Percentiles rank a stretch among this genome's conserved stretches.
phyloP scores from a whole-genome alignment of 1,140 invertebrate species.

The Zaprionus ghesquierei region DNA sequence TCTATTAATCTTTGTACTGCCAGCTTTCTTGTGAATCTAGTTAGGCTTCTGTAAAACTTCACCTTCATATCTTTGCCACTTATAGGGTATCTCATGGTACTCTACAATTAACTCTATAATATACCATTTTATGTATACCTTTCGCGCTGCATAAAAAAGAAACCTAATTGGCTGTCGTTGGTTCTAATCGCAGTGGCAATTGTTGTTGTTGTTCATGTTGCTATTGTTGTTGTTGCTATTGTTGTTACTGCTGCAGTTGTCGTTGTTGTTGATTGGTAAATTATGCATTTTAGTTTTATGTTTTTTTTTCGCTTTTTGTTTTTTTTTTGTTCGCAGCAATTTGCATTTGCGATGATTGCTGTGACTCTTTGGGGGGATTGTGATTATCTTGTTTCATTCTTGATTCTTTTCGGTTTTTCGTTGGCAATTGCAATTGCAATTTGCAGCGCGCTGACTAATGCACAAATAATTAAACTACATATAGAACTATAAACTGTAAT shows the following conservation, averaged over 20 bases:
- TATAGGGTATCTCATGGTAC: background rate
- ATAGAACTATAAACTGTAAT: constrained; percentile 19
- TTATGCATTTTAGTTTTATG: constrained; percentile 40
- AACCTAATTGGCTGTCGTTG: constrained; percentile 23
- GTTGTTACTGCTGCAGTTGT: background rate
- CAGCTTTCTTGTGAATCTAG: no score
- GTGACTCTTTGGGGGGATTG: background rate
- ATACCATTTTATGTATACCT: background rate
- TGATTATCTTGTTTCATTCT: background rate
- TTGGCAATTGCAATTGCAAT: no score
- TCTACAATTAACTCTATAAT: background rate
- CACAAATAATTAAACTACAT: constrained; percentile 15
- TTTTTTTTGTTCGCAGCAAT: constrained; percentile 3
- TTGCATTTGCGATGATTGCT: constrained; percentile 13
- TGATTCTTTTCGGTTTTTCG: background rate
- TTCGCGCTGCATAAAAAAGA: background rate
- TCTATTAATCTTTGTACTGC: no score
- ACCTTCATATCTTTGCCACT: background rate
- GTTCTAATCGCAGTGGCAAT: background rate
- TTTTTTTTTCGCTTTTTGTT: constrained; percentile 22
- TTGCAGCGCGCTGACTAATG: background rate
- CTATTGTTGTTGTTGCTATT: background rate
- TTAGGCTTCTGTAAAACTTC: no score
- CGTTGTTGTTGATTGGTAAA: constrained; percentile 15
- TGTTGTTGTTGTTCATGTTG: background rate